Conservation (phyloP, 2,797 vertebrate genomes). For the Enoplosus armatus region DNA sequence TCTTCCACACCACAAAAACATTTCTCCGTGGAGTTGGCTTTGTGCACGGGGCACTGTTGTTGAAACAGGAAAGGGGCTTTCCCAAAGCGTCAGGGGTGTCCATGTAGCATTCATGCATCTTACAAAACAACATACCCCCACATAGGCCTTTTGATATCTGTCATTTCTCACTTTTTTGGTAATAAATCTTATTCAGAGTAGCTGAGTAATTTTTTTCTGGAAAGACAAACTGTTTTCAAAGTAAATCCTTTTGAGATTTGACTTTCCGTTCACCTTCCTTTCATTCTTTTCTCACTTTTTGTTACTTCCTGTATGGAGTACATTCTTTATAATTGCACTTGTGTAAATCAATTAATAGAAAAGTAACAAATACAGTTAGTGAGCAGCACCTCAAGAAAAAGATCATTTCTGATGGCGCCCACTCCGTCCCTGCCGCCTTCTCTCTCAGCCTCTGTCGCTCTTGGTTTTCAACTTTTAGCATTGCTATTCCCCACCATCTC, state of each 20-base stretch:
- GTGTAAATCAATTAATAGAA: conserved; percentile 7
- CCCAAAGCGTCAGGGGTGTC: neutral
- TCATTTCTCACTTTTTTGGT: neutral
- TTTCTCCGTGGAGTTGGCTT: neutral
- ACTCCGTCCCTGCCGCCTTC: neutral
- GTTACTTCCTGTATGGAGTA: neutral
- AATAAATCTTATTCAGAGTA: neutral
- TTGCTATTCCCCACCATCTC: conserved; percentile 66
- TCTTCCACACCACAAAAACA: neutral
- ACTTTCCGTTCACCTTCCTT: neutral
- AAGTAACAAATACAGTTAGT: neutral
- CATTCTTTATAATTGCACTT: neutral
- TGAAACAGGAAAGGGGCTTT: neutral
- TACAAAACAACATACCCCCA: neutral
- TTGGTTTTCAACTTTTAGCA: conserved; percentile 28
- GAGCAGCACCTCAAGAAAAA: neutral
- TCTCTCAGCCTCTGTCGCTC: neutral
- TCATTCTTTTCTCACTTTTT: neutral
- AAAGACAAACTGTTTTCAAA: too few relatives aligned
- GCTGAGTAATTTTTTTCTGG: neutral
- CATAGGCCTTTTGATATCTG: neutral
- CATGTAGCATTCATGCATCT: neutral
- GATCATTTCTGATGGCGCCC: neutral
- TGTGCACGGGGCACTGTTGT: neutral
- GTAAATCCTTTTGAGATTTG: neutral